Evolutionary conservation across 2,888 invertebrate genomes (phyloP).

Genomic region (Leptopterna dolabrata): DNA sequence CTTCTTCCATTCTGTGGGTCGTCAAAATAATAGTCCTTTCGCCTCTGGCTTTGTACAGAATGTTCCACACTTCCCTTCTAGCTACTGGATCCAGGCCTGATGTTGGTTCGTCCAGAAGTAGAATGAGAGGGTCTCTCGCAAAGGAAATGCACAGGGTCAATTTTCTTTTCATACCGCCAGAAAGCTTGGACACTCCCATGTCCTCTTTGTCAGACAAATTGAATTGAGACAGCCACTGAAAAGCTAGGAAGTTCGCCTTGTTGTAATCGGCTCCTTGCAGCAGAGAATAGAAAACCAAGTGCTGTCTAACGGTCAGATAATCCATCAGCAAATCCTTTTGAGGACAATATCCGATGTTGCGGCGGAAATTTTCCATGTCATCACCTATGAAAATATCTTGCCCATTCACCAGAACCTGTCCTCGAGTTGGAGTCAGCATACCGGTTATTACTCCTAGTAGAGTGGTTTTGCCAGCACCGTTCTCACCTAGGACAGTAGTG

Average conservation of each 20-base stretch:
- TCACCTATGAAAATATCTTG: constrained; percentile 74
- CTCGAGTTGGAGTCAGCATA: constrained; percentile 76
- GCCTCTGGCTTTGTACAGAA: constrained; percentile 71
- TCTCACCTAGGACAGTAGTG: constrained; percentile 87
- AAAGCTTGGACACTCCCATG: constrained; percentile 70
- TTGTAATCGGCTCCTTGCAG: constrained; percentile 68
- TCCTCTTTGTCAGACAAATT: neutral
- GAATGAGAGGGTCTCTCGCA: constrained; percentile 76
- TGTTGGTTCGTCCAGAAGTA: constrained; percentile 81
- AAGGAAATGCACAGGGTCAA: constrained; percentile 88
- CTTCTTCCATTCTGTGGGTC: constrained; percentile 97
- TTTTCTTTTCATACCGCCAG: constrained; percentile 93
- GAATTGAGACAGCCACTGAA: neutral
- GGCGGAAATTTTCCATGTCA: constrained; percentile 76
- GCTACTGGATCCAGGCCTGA: constrained; percentile 93
- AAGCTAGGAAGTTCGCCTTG: neutral
- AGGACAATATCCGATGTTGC: constrained; percentile 87
- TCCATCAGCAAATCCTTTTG: constrained; percentile 89
- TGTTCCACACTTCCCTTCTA: constrained; percentile 87
- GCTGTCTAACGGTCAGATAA: constrained; percentile 85
- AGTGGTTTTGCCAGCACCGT: constrained; percentile 89
- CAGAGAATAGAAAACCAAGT: constrained; percentile 84
- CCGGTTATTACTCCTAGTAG: constrained; percentile 80
- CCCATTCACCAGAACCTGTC: constrained; percentile 78
- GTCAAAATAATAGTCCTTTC: constrained; percentile 85